Conservation (phyloP, 2,797 vertebrate species). For the Echeneis naucrates region DNA sequence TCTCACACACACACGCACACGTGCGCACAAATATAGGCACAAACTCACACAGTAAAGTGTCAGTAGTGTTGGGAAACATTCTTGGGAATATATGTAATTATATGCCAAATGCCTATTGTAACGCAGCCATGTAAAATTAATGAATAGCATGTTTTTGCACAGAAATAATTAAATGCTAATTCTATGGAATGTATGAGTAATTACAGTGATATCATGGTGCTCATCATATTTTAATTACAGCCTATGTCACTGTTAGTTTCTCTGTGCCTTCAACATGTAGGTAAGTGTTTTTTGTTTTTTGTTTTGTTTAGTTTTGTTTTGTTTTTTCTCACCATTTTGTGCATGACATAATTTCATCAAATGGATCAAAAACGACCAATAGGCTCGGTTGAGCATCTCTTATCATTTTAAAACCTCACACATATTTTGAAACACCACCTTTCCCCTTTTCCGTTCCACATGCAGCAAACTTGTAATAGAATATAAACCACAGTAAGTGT, state of each 20-base stretch:
- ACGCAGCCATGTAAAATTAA: conserved; percentile 74
- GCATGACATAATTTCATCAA: conserved; percentile 19
- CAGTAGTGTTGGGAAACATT: conserved; percentile 72
- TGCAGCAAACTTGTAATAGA: neutral
- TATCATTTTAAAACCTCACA: conserved; percentile 22
- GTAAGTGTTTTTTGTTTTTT: no score
- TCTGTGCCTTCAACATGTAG: conserved; percentile 52
- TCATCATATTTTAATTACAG: conserved; percentile 68
- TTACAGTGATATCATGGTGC: conserved; percentile 58
- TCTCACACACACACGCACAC: conserved; percentile 15
- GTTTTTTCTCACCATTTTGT: conserved; percentile 11
- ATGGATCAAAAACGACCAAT: conserved; percentile 32
- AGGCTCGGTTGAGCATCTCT: conserved; percentile 29
- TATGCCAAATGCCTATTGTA: conserved; percentile 69
- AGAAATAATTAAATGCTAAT: conserved; percentile 73
- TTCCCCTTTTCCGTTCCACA: neutral
- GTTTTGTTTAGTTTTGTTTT: no score
- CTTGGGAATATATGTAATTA: conserved; percentile 75
- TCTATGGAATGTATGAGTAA: conserved; percentile 74
- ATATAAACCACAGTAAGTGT: conserved; percentile 3
- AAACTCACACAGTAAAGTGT: conserved; percentile 52
- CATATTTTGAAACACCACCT: neutral
- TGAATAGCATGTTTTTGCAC: conserved; percentile 74
- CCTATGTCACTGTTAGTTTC: conserved; percentile 37
- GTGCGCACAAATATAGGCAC: conserved; percentile 18